Percentiles rank a stretch among this genome's conserved stretches.
Conservation (phyloP, 2,888 invertebrate genomes). For the Phasia obesa region DNA sequence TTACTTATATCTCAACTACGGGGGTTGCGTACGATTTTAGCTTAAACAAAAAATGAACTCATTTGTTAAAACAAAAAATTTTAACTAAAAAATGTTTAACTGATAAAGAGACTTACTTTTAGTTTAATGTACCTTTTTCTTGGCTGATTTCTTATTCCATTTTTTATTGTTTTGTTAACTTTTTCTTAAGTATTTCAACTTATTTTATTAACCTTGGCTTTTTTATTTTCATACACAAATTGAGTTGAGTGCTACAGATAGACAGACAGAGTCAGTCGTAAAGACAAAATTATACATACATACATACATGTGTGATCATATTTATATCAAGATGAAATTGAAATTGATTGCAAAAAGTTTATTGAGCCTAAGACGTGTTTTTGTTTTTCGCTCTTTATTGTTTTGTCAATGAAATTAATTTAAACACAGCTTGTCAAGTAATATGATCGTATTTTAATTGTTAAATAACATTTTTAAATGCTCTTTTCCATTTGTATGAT, state of each 20-base stretch:
- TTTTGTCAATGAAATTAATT: slow-evolving; percentile 59
- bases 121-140: slow-evolving; percentile 11
- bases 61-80: slow-evolving; percentile 36
- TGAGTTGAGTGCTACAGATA: neutral
- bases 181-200: slow-evolving; percentile 47
- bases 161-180: slow-evolving; percentile 29
- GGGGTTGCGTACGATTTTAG: slow-evolving; percentile 30
- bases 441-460: slow-evolving; percentile 68
- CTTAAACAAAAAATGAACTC: slow-evolving; percentile 27
- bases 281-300: slow-evolving; percentile 29
- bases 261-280: neutral
- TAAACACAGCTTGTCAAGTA: slow-evolving; percentile 39
- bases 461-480: slow-evolving; percentile 35
- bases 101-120: slow-evolving; percentile 41
- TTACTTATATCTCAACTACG: slow-evolving; percentile 19
- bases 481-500: neutral
- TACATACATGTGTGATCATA: slow-evolving; percentile 25
- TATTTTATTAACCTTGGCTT: slow-evolving; percentile 62
- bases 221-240: slow-evolving; percentile 16
- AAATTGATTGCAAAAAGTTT: slow-evolving; percentile 46
- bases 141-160: slow-evolving; percentile 39
- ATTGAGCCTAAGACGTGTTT: slow-evolving; percentile 38
- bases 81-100: slow-evolving; percentile 33
- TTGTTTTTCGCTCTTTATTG: slow-evolving; percentile 24
- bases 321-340: slow-evolving; percentile 60